Conservation (phyloP, 2,888 invertebrate species). For the Oscheius sp. region DNA sequence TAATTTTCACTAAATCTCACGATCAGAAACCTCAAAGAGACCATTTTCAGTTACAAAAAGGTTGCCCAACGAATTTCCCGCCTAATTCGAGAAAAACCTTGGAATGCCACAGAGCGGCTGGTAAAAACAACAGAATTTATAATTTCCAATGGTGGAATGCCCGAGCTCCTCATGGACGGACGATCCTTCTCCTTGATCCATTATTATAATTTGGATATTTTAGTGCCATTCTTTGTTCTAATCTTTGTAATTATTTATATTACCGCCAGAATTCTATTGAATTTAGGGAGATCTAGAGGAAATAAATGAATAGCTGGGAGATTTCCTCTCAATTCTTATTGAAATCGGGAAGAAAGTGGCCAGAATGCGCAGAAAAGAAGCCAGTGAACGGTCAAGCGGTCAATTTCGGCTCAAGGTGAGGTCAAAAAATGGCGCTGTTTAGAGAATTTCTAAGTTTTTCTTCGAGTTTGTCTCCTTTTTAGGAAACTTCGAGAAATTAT, state of each 20-base stretch:
- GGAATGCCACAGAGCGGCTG: slow-evolving; percentile 46
- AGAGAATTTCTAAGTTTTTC: too few species aligned
- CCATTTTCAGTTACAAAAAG: slow-evolving; percentile 37
- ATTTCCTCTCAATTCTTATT: too few species aligned
- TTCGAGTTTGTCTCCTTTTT: too few species aligned
- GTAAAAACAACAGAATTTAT: slow-evolving; percentile 53
- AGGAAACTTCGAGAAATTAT: too few species aligned
- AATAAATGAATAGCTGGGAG: too few species aligned
- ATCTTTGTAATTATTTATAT: neutral
- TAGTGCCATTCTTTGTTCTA: slow-evolving; percentile 5
- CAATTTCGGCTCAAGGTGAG: too few species aligned
- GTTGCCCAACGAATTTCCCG: slow-evolving; percentile 44
- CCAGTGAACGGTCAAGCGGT: too few species aligned
- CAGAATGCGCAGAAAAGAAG: too few species aligned
- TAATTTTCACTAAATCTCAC: neutral
- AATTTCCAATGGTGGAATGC: slow-evolving; percentile 48
- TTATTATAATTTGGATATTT: slow-evolving; percentile 13
- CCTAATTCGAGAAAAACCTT: slow-evolving; percentile 50
- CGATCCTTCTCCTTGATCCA: neutral
- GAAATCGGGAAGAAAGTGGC: too few species aligned
- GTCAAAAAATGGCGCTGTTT: too few species aligned
- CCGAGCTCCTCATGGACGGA: slow-evolving; percentile 42
- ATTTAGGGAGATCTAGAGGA: neutral
- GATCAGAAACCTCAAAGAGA: neutral
- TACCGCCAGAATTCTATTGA: neutral